Base-by-base conservation (phyloP, 2,888 invertebrate species). In the Stenolophus ochropezus region DNA sequence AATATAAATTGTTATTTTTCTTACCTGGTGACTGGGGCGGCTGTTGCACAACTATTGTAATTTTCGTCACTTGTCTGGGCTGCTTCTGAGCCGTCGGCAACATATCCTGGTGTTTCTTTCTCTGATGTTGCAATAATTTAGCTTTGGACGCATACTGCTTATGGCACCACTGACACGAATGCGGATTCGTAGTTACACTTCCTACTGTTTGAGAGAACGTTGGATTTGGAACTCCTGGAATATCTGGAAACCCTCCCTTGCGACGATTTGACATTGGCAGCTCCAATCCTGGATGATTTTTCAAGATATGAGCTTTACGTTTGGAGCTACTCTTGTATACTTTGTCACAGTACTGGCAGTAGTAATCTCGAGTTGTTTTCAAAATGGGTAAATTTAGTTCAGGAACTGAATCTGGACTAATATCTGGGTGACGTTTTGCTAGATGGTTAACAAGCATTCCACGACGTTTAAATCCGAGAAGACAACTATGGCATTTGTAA, bases 371-470 rank as follows among this genome's bases (percentile, higher is more conserved):
- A 56, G 94, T 94, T 11, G 94, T 93, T 84, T 94, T 92, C 83
- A 95, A 90, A 85, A 97, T 94, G 0, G 97, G 96, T 83, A 95
- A 90, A 86, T 94, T 94, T 47, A 96, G 90, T 89, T 95, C 95
- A 14, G 93, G 95, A 42, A 94, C 93, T 0, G 93, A 91, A 83
- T 93, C 92, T 0, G 92, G 92, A 42, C 91, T 90, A 61, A 93
- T 91, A 78, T 92, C 91, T 23, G 94, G 92, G 91, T 95, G 94
- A 84, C 94, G 90, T 86, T 95, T 96, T 83, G 94, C 96, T 84
- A 96, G 89, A 88, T 97, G 97, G 89, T 97, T 97, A 0, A 95
- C 95, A 56, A 95, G 89, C 94, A 95, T 95, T 20, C 96, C 97
- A 83, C 96, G 92, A 78, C 96, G 91, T 90, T 97, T 94, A 87